phyloP scores from a whole-genome alignment of 2,888 invertebrate species.

The Stictocephala bisonia region DNA sequence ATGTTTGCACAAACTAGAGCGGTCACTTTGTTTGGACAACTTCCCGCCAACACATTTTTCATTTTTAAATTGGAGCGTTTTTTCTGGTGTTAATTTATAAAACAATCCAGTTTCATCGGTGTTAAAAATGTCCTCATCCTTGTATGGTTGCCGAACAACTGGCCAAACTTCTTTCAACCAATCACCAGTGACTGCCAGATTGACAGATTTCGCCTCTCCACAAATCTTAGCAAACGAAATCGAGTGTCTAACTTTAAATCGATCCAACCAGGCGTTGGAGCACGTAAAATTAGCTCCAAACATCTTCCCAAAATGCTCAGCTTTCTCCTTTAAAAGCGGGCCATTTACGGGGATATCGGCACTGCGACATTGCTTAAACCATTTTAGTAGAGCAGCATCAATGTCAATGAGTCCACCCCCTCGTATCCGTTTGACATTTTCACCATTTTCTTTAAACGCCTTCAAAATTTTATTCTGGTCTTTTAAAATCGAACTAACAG shows the following conservation, averaged over 20 bases:
- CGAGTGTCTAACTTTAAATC: slow-evolving; percentile 31
- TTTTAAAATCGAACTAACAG: slow-evolving; percentile 37
- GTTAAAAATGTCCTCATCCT: slow-evolving; percentile 57
- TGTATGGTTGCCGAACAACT: slow-evolving; percentile 21
- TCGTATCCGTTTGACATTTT: slow-evolving; percentile 16
- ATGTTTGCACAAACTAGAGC: slow-evolving; percentile 61
- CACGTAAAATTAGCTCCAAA: slow-evolving; percentile 21
- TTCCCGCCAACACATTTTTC: slow-evolving; percentile 60
- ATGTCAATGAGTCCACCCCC: neutral
- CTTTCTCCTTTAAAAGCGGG: slow-evolving; percentile 18
- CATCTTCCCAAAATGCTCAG: slow-evolving; percentile 23
- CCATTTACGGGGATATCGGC: slow-evolving; percentile 19
- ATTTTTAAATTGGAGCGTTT: slow-evolving; percentile 58
- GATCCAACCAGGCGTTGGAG: slow-evolving; percentile 20
- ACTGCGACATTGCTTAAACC: slow-evolving; percentile 29
- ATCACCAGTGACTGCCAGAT: neutral
- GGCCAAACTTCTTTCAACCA: slow-evolving; percentile 17
- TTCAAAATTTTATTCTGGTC: slow-evolving; percentile 16
- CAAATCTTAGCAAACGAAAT: slow-evolving; percentile 40
- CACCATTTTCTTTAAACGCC: slow-evolving; percentile 15
- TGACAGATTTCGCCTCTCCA: slow-evolving; percentile 31
- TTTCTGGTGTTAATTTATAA: slow-evolving; percentile 57
- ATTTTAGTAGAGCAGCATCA: slow-evolving; percentile 37
- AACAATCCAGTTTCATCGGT: slow-evolving; percentile 57
- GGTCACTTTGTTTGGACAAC: slow-evolving; percentile 60